Evolutionary conservation across 2,113 vertebrate species (phyloP).

Genomic region (Eretmochelys imbricata): DNA sequence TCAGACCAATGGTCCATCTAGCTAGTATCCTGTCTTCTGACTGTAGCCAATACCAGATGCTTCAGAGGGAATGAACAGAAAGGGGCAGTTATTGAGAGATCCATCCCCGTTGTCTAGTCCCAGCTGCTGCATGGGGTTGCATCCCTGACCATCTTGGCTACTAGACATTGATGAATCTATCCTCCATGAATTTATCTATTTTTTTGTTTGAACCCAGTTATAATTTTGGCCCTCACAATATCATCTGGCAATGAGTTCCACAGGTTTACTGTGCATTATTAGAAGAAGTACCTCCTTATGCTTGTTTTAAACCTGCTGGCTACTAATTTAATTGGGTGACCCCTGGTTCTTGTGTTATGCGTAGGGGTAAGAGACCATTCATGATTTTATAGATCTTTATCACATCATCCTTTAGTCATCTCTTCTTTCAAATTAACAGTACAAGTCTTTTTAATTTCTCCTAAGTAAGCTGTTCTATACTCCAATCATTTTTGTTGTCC

Average conservation of each 20-base stretch:
- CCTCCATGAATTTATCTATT: background rate
- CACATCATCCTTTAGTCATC: background rate
- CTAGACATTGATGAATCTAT: background rate
- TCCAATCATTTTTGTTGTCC: too few species aligned
- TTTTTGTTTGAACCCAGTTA: background rate
- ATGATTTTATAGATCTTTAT: background rate
- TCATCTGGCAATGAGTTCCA: background rate
- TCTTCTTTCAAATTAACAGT: too few species aligned
- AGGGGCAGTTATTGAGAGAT: background rate
- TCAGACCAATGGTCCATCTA: background rate
- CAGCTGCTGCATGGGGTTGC: background rate
- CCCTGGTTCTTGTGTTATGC: background rate
- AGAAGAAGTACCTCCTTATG: background rate
- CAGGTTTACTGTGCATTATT: background rate
- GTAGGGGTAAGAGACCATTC: background rate
- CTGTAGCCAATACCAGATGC: background rate
- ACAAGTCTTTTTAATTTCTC: too few species aligned
- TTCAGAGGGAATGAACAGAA: background rate
- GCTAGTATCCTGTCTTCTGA: background rate
- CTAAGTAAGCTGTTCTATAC: too few species aligned
- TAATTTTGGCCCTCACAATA: too few species aligned
- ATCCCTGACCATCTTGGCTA: background rate
- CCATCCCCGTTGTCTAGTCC: background rate
- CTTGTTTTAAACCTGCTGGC: background rate
- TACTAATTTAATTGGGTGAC: background rate